Evolutionary conservation across 2,797 vertebrate species (phyloP).

Genomic region (Philypnodon macrostomus): DNA sequence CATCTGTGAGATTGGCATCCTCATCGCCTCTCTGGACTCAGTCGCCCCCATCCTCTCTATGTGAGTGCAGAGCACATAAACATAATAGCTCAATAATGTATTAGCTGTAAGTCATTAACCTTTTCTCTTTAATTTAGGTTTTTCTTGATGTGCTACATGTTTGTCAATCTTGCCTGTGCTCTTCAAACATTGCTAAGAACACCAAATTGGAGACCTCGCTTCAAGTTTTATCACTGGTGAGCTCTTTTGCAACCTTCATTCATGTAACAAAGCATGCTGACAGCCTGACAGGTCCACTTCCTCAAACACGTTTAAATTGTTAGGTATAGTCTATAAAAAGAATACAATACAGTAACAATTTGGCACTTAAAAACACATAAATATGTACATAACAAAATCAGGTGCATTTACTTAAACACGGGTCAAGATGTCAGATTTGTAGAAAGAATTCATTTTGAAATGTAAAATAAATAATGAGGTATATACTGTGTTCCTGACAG

Average conservation of each 20-base stretch:
- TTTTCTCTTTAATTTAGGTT: slow-evolving; percentile 79
- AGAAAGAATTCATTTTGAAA: too few species aligned
- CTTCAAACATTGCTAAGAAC: slow-evolving; percentile 95
- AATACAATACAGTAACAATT: too few species aligned
- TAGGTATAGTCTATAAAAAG: too few species aligned
- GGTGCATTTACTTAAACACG: too few species aligned
- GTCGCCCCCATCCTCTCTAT: slow-evolving; percentile 98
- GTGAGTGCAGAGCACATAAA: slow-evolving; percentile 76
- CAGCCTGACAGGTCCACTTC: too few species aligned
- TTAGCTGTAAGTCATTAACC: background rate
- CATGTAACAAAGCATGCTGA: background rate
- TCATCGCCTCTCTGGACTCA: slow-evolving; percentile 95
- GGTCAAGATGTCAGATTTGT: too few species aligned
- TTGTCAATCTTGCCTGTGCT: slow-evolving; percentile 95
- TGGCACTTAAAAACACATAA: too few species aligned
- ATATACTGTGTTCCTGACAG: too few species aligned
- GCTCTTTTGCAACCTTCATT: slow-evolving; percentile 27
- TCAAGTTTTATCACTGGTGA: slow-evolving; percentile 97
- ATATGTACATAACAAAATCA: too few species aligned
- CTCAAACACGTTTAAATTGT: too few species aligned
- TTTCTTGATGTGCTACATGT: slow-evolving; percentile 99
- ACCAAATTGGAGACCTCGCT: slow-evolving; percentile 96
- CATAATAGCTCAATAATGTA: background rate
- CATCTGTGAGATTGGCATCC: slow-evolving; percentile 98
- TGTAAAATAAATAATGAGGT: too few species aligned